Conservation (phyloP, 2,888 invertebrate genomes). For the Dermolepida albohirtum region DNA sequence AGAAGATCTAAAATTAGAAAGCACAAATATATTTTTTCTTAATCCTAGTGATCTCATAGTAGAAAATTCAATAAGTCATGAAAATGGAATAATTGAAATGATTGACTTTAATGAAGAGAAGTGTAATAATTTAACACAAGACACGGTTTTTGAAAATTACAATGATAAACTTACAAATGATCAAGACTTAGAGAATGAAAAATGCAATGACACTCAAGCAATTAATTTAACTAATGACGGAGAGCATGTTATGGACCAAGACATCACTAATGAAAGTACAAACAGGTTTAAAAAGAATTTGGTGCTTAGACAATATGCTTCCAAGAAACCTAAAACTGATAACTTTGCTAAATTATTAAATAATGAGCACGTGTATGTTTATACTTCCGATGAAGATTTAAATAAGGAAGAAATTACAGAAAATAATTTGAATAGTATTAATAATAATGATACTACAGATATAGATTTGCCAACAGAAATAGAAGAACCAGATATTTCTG, state of each 20-base stretch:
- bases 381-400: neutral
- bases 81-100: neutral
- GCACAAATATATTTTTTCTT: no score
- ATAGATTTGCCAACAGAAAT: constrained; percentile 12
- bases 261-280: neutral
- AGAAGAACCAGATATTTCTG: neutral
- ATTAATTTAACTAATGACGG: no score
- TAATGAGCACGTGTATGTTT: no score
- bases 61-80: neutral
- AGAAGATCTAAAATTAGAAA: no score
- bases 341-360: neutral
- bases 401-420: constrained; percentile 29
- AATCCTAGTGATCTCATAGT: no score
- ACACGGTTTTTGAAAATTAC: no score
- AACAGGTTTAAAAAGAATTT: neutral
- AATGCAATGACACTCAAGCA: no score
- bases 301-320: constrained; percentile 6
- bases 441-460: constrained; percentile 18
- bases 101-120: no score
- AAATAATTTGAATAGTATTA: constrained; percentile 23
- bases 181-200: no score
- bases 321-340: constrained; percentile 12
- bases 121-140: no score
- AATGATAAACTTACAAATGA: no score
- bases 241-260: neutral